Conservation (phyloP, 2,113 vertebrate species). For the Siphamia tubifer region DNA sequence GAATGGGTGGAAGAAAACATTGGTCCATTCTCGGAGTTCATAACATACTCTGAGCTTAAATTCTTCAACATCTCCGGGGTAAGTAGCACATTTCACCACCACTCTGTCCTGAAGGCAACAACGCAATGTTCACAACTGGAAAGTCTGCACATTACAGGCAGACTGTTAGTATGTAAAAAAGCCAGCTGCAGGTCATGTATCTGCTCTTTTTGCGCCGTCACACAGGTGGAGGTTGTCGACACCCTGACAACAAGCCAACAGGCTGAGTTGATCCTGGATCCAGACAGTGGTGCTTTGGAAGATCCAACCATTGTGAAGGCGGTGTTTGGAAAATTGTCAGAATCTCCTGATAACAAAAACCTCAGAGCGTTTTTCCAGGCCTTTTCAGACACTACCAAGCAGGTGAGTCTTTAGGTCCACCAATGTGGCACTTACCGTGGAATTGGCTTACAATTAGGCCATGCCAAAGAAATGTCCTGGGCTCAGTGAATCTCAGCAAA, state of each 20-base stretch:
- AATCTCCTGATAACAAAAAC: not conserved
- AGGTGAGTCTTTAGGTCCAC: not conserved
- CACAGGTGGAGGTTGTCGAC: constrained; percentile 13
- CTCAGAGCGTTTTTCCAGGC: constrained; percentile 12
- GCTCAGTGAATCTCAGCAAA: not conserved
- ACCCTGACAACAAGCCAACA: constrained; percentile 30
- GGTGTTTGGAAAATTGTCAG: not conserved
- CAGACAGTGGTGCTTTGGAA: not conserved
- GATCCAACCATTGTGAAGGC: constrained; percentile 8
- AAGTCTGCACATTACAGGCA: not conserved
- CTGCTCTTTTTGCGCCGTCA: not conserved
- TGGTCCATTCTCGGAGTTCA: constrained; percentile 6
- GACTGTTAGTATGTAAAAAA: not conserved
- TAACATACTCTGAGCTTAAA: constrained; percentile 15
- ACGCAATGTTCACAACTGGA: not conserved
- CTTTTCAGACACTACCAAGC: not conserved
- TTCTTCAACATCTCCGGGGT: constrained; percentile 1
- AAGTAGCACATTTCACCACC: not conserved
- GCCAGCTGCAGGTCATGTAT: not conserved
- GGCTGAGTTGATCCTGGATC: constrained; percentile 36
- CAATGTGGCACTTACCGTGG: not conserved
- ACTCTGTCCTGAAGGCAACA: no score
- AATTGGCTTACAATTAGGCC: not conserved
- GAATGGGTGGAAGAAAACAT: constrained; percentile 23
- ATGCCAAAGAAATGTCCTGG: not conserved